Conservation (phyloP, 2,113 vertebrate species). For the Rostratula benghalensis region DNA sequence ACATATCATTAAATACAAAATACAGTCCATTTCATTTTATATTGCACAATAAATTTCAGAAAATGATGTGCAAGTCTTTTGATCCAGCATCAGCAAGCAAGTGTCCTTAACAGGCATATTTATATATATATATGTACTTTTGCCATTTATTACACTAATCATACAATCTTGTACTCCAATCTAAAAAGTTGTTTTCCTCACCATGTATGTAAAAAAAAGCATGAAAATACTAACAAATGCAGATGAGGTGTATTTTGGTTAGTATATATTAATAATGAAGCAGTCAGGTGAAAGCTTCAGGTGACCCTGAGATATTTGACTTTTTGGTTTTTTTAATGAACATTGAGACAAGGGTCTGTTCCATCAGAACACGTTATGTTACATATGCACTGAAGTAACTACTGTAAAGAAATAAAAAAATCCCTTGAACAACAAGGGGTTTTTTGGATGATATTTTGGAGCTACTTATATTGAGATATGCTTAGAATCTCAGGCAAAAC, state of each 20-base stretch:
- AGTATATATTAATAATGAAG: not conserved
- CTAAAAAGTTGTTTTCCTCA: not conserved
- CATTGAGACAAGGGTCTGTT: too few relatives aligned
- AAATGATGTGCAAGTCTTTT: not conserved
- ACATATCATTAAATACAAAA: not conserved
- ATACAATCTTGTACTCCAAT: not conserved
- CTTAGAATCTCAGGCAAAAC: not conserved
- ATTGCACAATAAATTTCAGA: not conserved
- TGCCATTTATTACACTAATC: not conserved
- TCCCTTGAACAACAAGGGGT: not conserved
- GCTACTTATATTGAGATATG: not conserved
- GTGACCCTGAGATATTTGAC: not conserved
- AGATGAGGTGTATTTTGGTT: not conserved
- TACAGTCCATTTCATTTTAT: not conserved
- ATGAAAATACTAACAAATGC: not conserved
- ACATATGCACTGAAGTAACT: too few relatives aligned
- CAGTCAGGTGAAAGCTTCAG: not conserved
- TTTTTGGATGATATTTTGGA: not conserved
- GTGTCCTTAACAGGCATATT: not conserved
- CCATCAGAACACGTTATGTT: too few relatives aligned
- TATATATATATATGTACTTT: not conserved
- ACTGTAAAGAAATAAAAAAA: not conserved
- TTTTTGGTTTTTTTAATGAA: not conserved
- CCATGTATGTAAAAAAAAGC: not conserved
- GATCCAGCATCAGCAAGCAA: not conserved